These are phyloP conservation scores for Fragum sueziense DNA, from an alignment of 2,888 invertebrate species.

Conservation along the genomic window DNA sequence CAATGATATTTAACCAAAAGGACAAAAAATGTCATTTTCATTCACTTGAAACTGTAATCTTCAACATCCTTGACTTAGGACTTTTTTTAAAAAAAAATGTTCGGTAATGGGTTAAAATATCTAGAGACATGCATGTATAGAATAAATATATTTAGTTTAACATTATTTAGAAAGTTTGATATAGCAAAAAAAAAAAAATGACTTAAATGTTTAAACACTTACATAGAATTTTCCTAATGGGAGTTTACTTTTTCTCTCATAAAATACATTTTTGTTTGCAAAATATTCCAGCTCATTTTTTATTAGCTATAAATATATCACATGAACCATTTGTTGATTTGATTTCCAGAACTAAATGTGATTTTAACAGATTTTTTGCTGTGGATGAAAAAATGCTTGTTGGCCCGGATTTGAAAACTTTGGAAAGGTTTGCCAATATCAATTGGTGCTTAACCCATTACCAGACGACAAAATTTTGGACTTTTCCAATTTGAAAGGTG, in stretches of 20 bases:
- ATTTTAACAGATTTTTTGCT: slow-evolving; percentile 4
- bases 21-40: too few relatives aligned
- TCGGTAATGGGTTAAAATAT: too few relatives aligned
- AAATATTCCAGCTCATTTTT: not conserved
- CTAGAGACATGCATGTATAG: too few relatives aligned
- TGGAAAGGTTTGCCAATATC: not conserved
- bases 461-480: too few relatives aligned
- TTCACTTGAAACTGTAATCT: too few relatives aligned
- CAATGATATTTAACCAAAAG: slow-evolving; percentile 1
- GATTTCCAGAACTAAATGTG: slow-evolving; percentile 1
- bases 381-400: not conserved
- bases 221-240: too few relatives aligned
- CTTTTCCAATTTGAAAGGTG: too few relatives aligned
- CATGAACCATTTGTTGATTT: not conserved
- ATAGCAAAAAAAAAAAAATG: not conserved
- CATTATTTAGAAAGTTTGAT: not conserved
- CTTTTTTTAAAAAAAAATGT: too few relatives aligned
- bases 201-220: not conserved
- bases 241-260: not conserved
- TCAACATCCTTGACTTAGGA: too few relatives aligned
- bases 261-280: not conserved
- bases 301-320: not conserved
- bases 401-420: not conserved
- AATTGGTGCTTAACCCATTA: not conserved
- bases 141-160: not conserved